phyloP scores from a whole-genome alignment of 2,797 vertebrate species.

The Spinus olivaceus region DNA sequence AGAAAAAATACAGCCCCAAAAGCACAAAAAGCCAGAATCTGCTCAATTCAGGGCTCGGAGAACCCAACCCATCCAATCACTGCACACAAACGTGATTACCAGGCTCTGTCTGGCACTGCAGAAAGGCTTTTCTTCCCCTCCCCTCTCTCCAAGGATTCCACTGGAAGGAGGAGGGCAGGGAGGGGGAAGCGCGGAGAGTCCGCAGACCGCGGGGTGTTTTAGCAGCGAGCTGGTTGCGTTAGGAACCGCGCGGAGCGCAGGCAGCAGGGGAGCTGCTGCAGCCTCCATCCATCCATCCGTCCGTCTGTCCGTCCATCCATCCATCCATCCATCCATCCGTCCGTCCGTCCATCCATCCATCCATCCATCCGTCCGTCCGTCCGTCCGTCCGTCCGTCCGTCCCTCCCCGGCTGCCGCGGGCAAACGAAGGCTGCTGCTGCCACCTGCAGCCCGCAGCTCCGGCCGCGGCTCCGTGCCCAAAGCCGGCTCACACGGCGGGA shows the following conservation, averaged over 20 bases:
- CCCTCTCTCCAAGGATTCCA: background rate
- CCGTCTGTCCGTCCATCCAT: rapidly evolving
- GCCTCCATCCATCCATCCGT: background rate
- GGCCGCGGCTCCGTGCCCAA: background rate
- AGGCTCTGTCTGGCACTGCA: background rate
- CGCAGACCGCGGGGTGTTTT: background rate
- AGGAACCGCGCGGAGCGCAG: background rate
- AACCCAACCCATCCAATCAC: background rate
- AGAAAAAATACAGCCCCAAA: background rate
- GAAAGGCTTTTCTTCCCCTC: background rate
- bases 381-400: too few species aligned
- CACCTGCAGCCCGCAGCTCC: background rate
- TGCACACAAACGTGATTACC: background rate
- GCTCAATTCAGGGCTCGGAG: background rate
- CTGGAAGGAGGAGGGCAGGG: background rate
- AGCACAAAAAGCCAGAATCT: constrained; percentile 24
- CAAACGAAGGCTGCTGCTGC: background rate
- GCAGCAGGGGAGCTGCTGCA: background rate
- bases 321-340: rapidly evolving
- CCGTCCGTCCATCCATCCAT: rapidly evolving
- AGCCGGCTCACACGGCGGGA: background rate
- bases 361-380: too few species aligned
- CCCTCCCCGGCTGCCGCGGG: background rate
- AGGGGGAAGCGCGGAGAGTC: background rate
- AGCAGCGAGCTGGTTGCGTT: background rate